Evolutionary conservation across 2,888 invertebrate genomes (phyloP).

Genomic region (Mesorhabditis sp.): DNA sequence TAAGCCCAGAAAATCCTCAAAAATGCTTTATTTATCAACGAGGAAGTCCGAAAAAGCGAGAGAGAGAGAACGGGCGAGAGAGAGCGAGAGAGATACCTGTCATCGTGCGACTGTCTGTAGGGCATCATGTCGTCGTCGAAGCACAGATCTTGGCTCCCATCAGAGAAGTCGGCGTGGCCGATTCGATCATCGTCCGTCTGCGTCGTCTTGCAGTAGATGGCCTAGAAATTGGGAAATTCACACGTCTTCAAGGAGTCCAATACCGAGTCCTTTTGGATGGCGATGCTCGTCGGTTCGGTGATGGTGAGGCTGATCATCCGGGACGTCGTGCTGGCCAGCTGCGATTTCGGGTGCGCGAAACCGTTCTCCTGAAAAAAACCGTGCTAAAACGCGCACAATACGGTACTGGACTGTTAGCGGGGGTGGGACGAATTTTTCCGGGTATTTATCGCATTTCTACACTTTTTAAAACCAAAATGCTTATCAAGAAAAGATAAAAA

Average conservation of each 20-base stretch:
- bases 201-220: slow-evolving; percentile 53
- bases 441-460: no score
- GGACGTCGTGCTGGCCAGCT: slow-evolving; percentile 13
- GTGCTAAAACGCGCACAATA: no score
- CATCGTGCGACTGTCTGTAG: neutral
- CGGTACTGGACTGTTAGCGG: no score
- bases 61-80: no score
- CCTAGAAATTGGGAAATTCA: slow-evolving; percentile 27
- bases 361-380: neutral
- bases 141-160: slow-evolving; percentile 49
- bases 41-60: no score
- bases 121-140: slow-evolving; percentile 50
- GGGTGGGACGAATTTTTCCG: no score
- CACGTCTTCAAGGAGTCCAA: neutral
- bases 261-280: slow-evolving; percentile 26
- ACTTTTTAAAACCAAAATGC: no score
- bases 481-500: no score
- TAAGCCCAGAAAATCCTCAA: no score
- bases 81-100: no score
- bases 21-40: no score
- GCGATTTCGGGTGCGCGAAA: slow-evolving; percentile 11
- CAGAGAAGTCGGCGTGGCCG: slow-evolving; percentile 48
- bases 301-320: slow-evolving; percentile 17
- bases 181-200: slow-evolving; percentile 55
- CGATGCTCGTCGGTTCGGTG: slow-evolving; percentile 17